phyloP scores from a whole-genome alignment of 2,888 invertebrate species.

The Aphelenchoides bicaudatus region DNA sequence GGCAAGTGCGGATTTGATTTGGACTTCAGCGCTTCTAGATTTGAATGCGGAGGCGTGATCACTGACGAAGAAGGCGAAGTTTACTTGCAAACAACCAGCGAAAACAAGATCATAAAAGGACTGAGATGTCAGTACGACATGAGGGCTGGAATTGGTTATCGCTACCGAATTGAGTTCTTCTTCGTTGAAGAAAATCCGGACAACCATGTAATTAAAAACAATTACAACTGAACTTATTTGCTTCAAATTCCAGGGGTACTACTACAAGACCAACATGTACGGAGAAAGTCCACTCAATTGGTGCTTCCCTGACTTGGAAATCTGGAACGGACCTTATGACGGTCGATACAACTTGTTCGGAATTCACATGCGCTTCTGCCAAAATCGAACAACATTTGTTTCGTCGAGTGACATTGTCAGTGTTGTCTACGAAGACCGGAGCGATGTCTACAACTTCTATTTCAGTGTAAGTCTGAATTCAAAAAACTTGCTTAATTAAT shows the following conservation, averaged over 20 bases:
- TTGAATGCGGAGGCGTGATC: constrained; percentile 50
- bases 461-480: not conserved
- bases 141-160: constrained; percentile 42
- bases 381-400: constrained; percentile 34
- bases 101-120: constrained; percentile 27
- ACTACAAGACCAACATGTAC: constrained; percentile 24
- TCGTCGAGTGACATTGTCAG: constrained; percentile 36
- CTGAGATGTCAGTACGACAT: constrained; percentile 49
- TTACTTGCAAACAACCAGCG: constrained; percentile 45
- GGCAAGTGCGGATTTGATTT: constrained; percentile 55
- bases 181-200: constrained; percentile 33
- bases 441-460: constrained; percentile 13
- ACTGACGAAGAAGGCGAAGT: constrained; percentile 41
- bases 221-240: not conserved
- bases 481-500: not conserved
- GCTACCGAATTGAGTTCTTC: constrained; percentile 46
- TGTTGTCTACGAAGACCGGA: constrained; percentile 34
- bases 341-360: constrained; percentile 11
- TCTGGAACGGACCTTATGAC: constrained; percentile 20
- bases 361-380: constrained; percentile 36
- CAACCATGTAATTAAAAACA: not conserved
- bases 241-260: constrained; percentile 36
- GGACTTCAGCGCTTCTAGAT: constrained; percentile 38
- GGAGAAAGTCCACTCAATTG: constrained; percentile 10
- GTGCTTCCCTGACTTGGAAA: constrained; percentile 32